Evolutionary conservation across 2,888 invertebrate genomes (phyloP), one percentile per base, ranked within the genome.

Genomic region (Sphaerophoria taeniata): DNA sequence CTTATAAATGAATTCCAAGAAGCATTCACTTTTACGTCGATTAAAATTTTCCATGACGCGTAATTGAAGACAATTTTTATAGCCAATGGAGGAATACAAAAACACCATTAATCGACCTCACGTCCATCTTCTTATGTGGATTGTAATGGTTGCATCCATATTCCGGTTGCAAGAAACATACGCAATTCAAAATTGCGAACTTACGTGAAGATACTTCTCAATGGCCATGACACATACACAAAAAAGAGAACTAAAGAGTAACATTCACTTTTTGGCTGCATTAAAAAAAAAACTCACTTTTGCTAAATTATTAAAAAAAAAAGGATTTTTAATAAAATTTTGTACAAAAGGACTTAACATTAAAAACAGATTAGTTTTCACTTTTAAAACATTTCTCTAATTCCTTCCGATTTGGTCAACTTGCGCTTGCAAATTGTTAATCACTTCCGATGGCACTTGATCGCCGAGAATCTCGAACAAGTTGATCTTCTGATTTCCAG

Each of bases 361-460:
- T 58, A 73, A 72, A 65, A 79, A 67, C 14, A 49, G 14, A 11
- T 61, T 45, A 45, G 45, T 31, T 31, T n/a, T 45, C 31, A 67
- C 11, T 60, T 16, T 16, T 39, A 55, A 4, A 24, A 67, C 51
- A 11, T 7, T 36, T 11, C 31, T 31, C 92, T 93, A 94, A 90
- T 94, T 94, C 88, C 93, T 94, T 88, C 97, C 97, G 89, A 97
- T 95, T 92, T 96, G 95, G 92, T 97, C 97, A 89, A 97, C 95
- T 92, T 97, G 97, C 72, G 95, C 93, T 91, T 97, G 97, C 84
- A 97, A 94, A 92, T 97, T 97, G 93, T 95, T 96, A 91, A 97
- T 96, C 49, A 97, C 97, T 93, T 97, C 97, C 58, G 95, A 95
- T 7, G 97, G 97, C 84, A 97, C 95, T 91, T 96, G 96, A 90